Evolutionary conservation across 2,888 invertebrate genomes (phyloP), one percentile per base, ranked within the genome.

Genomic region (Morpho deidamia): DNA sequence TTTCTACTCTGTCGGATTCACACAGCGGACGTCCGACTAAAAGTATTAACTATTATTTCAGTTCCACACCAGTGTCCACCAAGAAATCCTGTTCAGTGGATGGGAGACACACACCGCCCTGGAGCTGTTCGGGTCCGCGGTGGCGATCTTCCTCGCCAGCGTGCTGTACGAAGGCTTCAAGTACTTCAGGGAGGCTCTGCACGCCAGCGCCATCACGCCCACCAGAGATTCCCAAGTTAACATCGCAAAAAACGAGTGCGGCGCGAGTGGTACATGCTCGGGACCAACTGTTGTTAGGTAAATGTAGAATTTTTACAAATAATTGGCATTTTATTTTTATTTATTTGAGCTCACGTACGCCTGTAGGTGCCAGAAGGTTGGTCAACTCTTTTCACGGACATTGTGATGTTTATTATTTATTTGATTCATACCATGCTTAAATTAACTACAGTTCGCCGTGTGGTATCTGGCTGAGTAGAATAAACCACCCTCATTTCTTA

Each of bases 161-260:
- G 93, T 97, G 23, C 87, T 97, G n/a, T 99, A 99, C 77, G 99
- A 99, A 85, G 97, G 96, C 0, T 91, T 99, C 3, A 99, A 99
- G 88, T 97, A 96, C 86, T 94, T 89, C 70, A 78, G 92, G 0
- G 92, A 92, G 65, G 83, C 83, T 7, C 71, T 89, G 10, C 85
- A 87, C 65, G 66, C 78, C 7, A 62, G 77, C 1, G 78, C 78
- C 35, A 70, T 76, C 10, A 57, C 74, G 1, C 62, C 73, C 9
- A 71, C 76, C 0, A 79, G 77, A 0, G 84, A 88, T 69, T 87
- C 88, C 33, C 76, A 82, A 41, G 86, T 90, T 46, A 90, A 90
- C 53, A 90, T 90, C 62, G 78, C 90, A 12, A 90, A 90, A 74
- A 88, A 76, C 62, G 89, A 90, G 62, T 87, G 87, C 58, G 88